Conservation (phyloP, 1,140 invertebrate genomes). For the Listronotus oregonensis region DNA sequence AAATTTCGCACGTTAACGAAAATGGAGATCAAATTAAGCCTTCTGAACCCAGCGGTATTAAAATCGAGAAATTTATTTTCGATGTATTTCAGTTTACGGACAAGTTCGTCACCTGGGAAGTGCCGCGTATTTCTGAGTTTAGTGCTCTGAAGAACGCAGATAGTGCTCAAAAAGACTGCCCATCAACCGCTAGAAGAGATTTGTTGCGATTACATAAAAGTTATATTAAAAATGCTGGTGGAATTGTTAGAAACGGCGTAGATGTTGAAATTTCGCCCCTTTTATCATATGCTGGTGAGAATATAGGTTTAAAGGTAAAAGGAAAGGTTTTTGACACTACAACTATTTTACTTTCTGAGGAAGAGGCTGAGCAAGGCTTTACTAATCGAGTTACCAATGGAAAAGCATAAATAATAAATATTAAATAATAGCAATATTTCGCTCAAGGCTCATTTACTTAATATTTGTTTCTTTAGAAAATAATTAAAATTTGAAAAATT, state of each 20-base stretch:
- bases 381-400: constrained; percentile 7
- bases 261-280: constrained; percentile 90
- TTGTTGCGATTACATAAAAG: constrained; percentile 81
- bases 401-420: constrained; percentile 5
- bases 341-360: constrained; percentile 40
- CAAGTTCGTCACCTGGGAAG: constrained; percentile 93
- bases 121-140: constrained; percentile 91
- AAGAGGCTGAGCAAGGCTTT: constrained; percentile 24
- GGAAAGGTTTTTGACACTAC: constrained; percentile 40
- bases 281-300: constrained; percentile 89
- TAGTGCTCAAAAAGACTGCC: constrained; percentile 84
- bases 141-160: constrained; percentile 96
- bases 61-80: constrained; percentile 99
- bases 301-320: constrained; percentile 59
- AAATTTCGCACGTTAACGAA: constrained; percentile 86
- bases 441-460: not conserved
- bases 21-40: constrained; percentile 77
- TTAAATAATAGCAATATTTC: too few relatives aligned
- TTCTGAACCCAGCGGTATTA: constrained; percentile 90
- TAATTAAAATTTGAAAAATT: not conserved
- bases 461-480: not conserved
- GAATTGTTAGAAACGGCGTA: constrained; percentile 69
- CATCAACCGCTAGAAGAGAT: constrained; percentile 81
- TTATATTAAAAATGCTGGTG: constrained; percentile 86
- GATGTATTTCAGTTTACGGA: constrained; percentile 95